Conservation (phyloP, 2,797 vertebrate species). For the Mormyrus proboscirostris region DNA sequence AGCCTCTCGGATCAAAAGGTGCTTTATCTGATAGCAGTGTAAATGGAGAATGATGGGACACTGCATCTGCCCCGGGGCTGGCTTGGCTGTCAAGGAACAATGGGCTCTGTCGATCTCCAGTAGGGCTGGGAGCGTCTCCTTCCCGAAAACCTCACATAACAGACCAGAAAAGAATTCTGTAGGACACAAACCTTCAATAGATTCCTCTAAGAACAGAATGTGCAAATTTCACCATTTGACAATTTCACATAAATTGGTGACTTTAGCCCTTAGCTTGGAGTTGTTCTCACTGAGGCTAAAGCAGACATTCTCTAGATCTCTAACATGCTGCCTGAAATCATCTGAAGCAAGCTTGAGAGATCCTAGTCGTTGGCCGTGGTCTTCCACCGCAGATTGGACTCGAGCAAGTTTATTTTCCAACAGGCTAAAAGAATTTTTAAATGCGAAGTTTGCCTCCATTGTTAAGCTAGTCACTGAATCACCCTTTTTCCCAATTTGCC, state of each 20-base stretch:
- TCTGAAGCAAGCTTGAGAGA: background rate
- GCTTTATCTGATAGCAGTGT: background rate
- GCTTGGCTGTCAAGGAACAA: background rate
- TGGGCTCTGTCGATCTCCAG: background rate
- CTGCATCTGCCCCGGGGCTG: background rate
- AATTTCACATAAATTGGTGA: background rate
- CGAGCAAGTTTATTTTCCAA: background rate
- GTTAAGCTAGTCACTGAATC: background rate
- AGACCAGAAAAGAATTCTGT: background rate
- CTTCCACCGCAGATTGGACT: background rate
- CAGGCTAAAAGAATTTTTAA: background rate
- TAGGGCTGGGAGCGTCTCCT: background rate
- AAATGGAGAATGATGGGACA: background rate
- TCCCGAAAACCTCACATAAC: background rate
- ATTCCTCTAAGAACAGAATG: background rate
- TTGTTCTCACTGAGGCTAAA: background rate
- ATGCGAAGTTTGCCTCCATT: background rate
- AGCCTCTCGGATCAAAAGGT: background rate
- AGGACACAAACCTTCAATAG: background rate
- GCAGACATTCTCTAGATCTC: background rate
- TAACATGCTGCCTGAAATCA: background rate
- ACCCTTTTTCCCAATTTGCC: background rate
- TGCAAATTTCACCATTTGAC: background rate
- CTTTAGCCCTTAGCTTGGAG: background rate
- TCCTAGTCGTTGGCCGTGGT: background rate